Evolutionary conservation across 2,113 vertebrate genomes (phyloP).

Genomic region (Chamaea fasciata): DNA sequence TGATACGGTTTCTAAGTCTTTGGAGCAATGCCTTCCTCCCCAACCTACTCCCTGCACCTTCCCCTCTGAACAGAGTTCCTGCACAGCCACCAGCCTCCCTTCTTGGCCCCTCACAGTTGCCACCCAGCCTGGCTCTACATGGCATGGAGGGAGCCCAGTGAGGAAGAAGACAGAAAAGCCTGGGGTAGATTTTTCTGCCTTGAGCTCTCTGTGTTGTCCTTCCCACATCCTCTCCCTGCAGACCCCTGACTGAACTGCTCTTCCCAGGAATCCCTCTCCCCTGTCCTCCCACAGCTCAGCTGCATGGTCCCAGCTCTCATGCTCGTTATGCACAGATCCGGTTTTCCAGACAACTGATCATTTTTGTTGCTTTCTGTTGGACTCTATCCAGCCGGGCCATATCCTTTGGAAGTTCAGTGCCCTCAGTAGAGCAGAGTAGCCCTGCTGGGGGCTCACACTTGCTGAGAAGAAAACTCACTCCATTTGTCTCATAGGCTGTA

Average conservation of each 20-base stretch:
- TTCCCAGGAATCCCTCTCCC: not conserved
- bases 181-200: not conserved
- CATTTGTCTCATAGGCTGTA: not conserved
- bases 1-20: not conserved
- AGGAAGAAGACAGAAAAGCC: not conserved
- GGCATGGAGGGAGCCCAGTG: not conserved
- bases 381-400: not conserved
- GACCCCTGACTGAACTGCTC: not conserved
- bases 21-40: not conserved
- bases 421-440: not conserved
- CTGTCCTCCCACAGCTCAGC: fast-evolving
- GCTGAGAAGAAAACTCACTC: not conserved
- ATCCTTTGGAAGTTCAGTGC: not conserved
- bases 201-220: not conserved
- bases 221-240: not conserved
- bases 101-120: not conserved
- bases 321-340: not conserved
- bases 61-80: not conserved
- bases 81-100: not conserved
- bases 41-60: fast-evolving
- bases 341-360: not conserved
- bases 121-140: not conserved
- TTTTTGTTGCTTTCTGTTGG: not conserved
- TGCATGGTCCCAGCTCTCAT: not conserved
- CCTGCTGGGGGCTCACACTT: not conserved